These are phyloP conservation scores for Lonchura striata DNA, from an alignment of 2,113 vertebrate species.

Conservation along the genomic window DNA sequence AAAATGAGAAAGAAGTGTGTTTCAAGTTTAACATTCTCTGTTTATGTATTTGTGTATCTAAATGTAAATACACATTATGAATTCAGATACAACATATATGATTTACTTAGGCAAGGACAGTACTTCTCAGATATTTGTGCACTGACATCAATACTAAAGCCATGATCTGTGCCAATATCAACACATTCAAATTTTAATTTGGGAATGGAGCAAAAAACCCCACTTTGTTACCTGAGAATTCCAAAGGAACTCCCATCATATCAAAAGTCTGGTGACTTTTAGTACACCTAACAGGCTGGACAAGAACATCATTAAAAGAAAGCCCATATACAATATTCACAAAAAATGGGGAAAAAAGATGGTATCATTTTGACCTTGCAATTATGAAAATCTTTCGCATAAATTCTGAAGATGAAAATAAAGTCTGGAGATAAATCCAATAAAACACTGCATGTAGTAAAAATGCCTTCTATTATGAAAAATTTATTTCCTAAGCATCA, in stretches of 20 bases:
- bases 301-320: background rate
- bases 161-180: background rate
- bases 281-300: background rate
- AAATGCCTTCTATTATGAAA: background rate
- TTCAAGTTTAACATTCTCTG: background rate
- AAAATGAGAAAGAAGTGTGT: background rate
- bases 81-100: background rate
- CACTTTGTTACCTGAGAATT: background rate
- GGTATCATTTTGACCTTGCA: background rate
- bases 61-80: background rate
- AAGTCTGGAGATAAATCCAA: background rate
- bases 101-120: background rate
- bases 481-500: background rate
- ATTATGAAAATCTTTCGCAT: background rate
- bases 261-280: background rate
- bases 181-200: background rate
- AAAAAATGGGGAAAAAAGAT: background rate
- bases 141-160: background rate
- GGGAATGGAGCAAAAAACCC: accelerated
- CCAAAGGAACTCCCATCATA: background rate
- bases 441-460: background rate
- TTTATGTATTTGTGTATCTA: background rate
- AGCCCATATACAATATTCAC: background rate
- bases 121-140: background rate
- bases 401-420: background rate